Base-by-base conservation (phyloP, 2,113 vertebrate species). In the Dicaeum eximium region DNA sequence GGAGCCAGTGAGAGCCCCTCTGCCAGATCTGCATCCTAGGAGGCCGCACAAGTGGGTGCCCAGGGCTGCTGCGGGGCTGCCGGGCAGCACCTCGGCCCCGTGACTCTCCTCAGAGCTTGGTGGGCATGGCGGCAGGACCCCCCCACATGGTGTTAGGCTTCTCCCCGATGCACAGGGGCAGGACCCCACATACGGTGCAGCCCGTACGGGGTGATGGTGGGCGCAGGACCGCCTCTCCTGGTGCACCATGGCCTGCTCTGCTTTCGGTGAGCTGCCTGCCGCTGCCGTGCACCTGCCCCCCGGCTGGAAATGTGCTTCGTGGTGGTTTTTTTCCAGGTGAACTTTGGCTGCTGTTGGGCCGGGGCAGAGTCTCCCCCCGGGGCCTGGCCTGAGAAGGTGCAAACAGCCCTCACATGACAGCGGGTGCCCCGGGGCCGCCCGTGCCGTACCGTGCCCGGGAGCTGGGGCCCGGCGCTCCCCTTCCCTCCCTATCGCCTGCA, bases 361-460 rank as follows among this genome's bases (percentile, higher is more conserved):
- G n/a, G 90, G 94, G 80, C 95, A 91, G 92, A 94, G 92, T 86
- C 80, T 77, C 31, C 72, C 81, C 67, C 54, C n/a, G 21, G 38
- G 71, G 66, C 83, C 66, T 6, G 66, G 37, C 71, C 80, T 9
- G 77, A 66, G 77, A 80, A 27, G 54, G 22, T 21, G 73, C 94
- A 93, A 95, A 91, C 37, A 93, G 67, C 92, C 53, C 58, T 94
- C 92, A 89, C 92, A 44, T 95, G 95, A 94, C 78, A 23, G 81
- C 37, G 25, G 35, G 62, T 72, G 86, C 54, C 61, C 37, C 44
- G 37, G 64, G 80, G 66, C 69, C 35, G 10, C 45, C 58, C 19
- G 75, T 19, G 88, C 60, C 28, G 48, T 25, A 51, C 65, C 38
- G 67, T 73, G 81, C 81, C 57, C 24, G 45, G 38, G 20, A 30